These are phyloP conservation scores for Daubentonia madagascariensis DNA, from an alignment of 2,113 vertebrate genomes.

Conservation along the genomic window DNA sequence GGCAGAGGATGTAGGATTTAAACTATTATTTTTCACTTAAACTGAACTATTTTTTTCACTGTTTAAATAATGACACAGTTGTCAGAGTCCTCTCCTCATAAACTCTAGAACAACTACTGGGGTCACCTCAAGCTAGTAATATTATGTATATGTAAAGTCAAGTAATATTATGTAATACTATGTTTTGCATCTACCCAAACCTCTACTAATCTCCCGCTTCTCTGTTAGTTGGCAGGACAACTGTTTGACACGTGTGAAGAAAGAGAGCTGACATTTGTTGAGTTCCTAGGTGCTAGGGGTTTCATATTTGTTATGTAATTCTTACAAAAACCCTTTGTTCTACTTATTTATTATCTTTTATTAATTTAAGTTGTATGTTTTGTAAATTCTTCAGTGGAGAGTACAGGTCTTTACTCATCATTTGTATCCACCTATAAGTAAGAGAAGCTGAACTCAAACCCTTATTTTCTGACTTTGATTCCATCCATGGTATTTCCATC, in stretches of 20 bases:
- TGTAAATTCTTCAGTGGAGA: neutral
- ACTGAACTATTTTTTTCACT: neutral
- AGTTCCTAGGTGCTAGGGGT: neutral
- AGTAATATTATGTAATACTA: neutral
- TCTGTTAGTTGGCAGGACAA: neutral
- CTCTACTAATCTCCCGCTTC: neutral
- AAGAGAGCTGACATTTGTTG: neutral
- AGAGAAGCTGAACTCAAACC: neutral
- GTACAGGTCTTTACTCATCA: neutral
- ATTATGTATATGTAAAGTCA: too few relatives aligned
- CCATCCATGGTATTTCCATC: neutral
- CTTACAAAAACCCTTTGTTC: neutral
- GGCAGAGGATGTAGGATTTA: neutral
- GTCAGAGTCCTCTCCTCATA: neutral
- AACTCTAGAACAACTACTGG: neutral
- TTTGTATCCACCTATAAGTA: neutral
- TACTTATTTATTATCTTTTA: neutral
- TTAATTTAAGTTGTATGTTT: neutral
- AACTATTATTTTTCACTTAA: neutral
- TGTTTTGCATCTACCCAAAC: fast-evolving
- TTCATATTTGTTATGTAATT: neutral
- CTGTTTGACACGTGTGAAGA: neutral
- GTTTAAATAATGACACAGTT: neutral
- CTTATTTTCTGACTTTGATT: neutral
- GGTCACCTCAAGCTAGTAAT: too few relatives aligned